Percentiles rank a stretch among this genome's conserved stretches.
Evolutionary conservation across 2,113 vertebrate species (phyloP).

Genomic region (Hemiprocne comata): DNA sequence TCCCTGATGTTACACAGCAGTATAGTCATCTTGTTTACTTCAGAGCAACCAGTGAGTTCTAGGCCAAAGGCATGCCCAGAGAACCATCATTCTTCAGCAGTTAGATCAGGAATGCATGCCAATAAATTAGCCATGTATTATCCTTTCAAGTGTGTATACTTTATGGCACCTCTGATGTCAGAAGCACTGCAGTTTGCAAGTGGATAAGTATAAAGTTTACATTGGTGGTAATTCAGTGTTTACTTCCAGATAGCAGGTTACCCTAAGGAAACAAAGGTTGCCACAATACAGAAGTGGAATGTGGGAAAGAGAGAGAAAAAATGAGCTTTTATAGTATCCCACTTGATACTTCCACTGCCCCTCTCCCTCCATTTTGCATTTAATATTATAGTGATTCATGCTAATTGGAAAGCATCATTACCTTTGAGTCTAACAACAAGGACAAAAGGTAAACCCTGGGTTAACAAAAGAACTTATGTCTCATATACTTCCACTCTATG

Average conservation of each 20-base stretch:
- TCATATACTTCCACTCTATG: not conserved
- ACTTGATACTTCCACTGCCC: not conserved
- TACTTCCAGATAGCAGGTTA: constrained; percentile 16
- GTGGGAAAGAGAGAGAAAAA: not conserved
- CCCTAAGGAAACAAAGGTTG: constrained; percentile 9
- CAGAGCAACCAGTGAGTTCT: not conserved
- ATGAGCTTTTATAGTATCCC: not conserved
- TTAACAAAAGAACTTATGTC: not conserved
- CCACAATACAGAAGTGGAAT: not conserved
- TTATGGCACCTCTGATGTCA: constrained; percentile 6
- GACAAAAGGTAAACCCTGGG: not conserved
- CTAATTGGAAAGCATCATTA: not conserved
- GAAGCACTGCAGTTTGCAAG: not conserved
- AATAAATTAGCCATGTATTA: not conserved
- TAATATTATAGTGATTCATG: not conserved
- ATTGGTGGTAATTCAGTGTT: not conserved
- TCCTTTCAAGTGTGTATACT: not conserved
- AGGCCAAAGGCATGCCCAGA: not conserved
- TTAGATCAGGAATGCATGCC: not conserved
- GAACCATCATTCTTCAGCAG: not conserved
- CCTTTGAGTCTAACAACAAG: not conserved
- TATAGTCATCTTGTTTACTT: not conserved
- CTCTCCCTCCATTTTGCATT: not conserved
- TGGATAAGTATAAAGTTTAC: not conserved
- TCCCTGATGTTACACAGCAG: not conserved